Percentiles rank a stretch among this genome's conserved stretches.
phyloP scores from a whole-genome alignment of 2,113 vertebrate species.

The Urocitellus parryii region DNA sequence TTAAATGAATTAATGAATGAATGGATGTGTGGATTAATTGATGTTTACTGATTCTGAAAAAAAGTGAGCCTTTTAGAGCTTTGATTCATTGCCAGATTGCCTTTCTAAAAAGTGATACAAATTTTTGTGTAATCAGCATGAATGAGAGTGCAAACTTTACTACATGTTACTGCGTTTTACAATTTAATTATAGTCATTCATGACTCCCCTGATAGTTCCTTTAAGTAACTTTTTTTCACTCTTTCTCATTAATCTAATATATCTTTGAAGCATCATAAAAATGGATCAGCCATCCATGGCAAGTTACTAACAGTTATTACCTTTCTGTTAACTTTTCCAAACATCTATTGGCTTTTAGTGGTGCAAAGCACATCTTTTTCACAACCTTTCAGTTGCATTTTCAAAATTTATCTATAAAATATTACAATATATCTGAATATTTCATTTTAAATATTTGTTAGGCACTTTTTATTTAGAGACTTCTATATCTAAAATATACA shows the following conservation, averaged over 20 bases:
- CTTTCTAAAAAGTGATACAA: neutral
- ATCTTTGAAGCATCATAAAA: neutral
- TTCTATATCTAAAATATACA: neutral
- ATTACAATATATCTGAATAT: neutral
- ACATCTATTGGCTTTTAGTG: neutral
- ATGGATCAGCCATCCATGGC: neutral
- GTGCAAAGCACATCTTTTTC: neutral
- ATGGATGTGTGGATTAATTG: slow-evolving; percentile 17
- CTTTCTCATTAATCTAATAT: neutral
- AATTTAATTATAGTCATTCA: neutral
- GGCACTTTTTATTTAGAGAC: neutral
- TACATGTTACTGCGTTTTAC: neutral
- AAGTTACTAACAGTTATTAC: neutral
- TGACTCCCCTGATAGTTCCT: neutral
- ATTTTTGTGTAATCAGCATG: neutral
- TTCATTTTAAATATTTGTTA: neutral
- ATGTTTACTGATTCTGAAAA: slow-evolving; percentile 32
- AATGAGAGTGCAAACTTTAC: neutral
- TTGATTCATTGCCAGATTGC: neutral
- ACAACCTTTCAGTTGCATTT: neutral
- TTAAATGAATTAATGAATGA: slow-evolving; percentile 8
- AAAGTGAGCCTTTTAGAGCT: neutral
- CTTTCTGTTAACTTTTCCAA: slow-evolving; percentile 4
- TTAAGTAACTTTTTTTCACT: neutral
- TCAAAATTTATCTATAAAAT: slow-evolving; percentile 10